A percentile compares a stretch with the other conserved stretches of the same genome.
phyloP scores from a whole-genome alignment of 2,113 vertebrate species.

The Hydrolagus affinis region DNA sequence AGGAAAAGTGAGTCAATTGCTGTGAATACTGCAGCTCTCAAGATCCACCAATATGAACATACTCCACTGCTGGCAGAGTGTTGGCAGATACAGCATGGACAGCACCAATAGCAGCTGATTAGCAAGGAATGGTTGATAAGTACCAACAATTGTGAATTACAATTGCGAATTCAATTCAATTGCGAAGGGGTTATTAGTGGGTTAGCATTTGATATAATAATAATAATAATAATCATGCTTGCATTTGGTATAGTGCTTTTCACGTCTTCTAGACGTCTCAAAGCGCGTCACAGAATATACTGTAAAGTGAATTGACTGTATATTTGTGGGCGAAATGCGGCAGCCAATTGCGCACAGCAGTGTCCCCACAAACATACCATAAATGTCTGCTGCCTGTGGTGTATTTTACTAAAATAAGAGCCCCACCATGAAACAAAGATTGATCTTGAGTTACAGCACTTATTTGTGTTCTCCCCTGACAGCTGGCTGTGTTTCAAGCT shows the following conservation, averaged over 20 bases:
- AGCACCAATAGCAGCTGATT: not conserved
- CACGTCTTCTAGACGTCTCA: too few relatives aligned
- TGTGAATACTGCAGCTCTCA: too few relatives aligned
- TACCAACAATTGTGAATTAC: not conserved
- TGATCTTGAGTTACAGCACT: not conserved
- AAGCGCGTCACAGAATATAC: too few relatives aligned
- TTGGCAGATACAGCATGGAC: not conserved
- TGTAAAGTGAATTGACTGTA: too few relatives aligned
- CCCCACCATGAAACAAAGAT: not conserved
- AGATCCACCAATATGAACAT: not conserved
- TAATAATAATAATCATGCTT: too few relatives aligned
- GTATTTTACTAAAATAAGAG: not conserved
- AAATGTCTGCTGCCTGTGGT: not conserved
- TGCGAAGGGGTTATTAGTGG: too few relatives aligned
- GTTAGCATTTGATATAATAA: not conserved
- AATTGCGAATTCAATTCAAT: not conserved
- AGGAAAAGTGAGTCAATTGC: too few relatives aligned
- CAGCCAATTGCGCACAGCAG: too few relatives aligned
- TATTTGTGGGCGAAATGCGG: too few relatives aligned
- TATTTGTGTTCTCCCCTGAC: not conserved
- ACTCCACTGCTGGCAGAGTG: not conserved
- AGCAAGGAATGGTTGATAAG: not conserved
- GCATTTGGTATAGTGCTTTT: too few relatives aligned
- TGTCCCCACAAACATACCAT: too few relatives aligned
- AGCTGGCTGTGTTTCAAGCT: conserved; percentile 14